Conservation (phyloP, 1,140 invertebrate genomes). For the Acromyrmex charruanus region DNA sequence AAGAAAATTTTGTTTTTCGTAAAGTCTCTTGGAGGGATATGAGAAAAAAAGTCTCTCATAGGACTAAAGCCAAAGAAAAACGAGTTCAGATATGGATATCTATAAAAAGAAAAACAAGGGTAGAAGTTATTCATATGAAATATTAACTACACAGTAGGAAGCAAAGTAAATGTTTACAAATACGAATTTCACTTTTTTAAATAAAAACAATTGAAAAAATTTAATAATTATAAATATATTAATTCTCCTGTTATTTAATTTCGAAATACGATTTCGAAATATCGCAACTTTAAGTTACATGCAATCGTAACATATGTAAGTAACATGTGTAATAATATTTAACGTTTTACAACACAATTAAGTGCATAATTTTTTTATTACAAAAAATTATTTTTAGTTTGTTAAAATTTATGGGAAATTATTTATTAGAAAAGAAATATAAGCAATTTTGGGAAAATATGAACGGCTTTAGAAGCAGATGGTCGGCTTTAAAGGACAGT, state of each 20-base stretch:
- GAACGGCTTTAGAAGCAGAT: background rate
- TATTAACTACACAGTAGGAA: background rate
- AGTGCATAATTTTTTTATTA: background rate
- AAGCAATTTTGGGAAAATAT: background rate
- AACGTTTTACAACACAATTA: background rate
- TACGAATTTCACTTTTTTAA: background rate
- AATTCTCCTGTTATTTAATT: background rate
- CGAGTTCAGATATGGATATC: background rate
- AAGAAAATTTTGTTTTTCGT: slow-evolving; percentile 4
- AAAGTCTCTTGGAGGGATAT: background rate
- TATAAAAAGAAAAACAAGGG: slow-evolving; percentile 7
- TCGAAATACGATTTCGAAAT: background rate
- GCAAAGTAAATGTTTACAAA: background rate
- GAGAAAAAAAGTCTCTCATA: background rate
- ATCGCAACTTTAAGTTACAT: background rate
- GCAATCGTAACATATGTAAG: background rate
- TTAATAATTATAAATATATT: slow-evolving; percentile 10
- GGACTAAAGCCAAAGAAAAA: background rate
- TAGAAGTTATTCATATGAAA: slow-evolving; percentile 22
- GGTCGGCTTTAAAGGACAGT: background rate
- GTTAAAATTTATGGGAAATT: slow-evolving; percentile 3
- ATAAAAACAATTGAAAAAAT: slow-evolving; percentile 15
- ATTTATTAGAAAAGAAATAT: background rate
- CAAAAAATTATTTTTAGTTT: background rate
- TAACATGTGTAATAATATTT: background rate